Percentiles rank a stretch among this genome's conserved stretches.
phyloP scores from a whole-genome alignment of 2,888 invertebrate species.

The Eupeodes luniger region DNA sequence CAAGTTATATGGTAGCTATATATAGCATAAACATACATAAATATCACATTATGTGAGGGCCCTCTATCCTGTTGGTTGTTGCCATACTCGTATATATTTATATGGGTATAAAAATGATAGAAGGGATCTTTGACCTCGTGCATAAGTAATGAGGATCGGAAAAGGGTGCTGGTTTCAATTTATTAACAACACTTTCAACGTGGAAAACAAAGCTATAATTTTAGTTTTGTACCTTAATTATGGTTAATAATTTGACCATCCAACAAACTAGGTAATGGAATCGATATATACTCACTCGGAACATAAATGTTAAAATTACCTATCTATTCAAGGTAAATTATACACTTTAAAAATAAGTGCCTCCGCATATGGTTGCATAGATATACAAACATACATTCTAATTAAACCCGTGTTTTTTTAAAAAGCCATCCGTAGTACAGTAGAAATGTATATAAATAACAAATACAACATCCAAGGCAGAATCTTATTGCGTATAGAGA shows the following conservation, averaged over 20 bases:
- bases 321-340: too few species aligned
- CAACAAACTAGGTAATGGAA: conserved; percentile 43
- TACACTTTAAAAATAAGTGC: too few species aligned
- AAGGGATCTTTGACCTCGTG: conserved; percentile 73
- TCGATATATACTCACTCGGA: conserved; percentile 42
- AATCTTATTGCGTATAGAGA: too few species aligned
- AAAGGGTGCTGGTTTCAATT: conserved; percentile 60
- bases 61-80: background rate
- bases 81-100: background rate
- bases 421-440: too few species aligned
- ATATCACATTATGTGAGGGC: conserved; percentile 69
- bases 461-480: too few species aligned
- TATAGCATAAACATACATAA: conserved; percentile 52
- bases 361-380: too few species aligned
- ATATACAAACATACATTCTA: too few species aligned
- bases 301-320: background rate
- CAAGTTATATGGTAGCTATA: conserved; percentile 39
- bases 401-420: too few species aligned
- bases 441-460: too few species aligned
- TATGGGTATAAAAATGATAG: conserved; percentile 33
- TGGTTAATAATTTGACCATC: conserved; percentile 46
- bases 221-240: conserved; percentile 66
- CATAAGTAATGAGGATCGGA: conserved; percentile 65
- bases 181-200: conserved; percentile 68
- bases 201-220: conserved; percentile 48